Percentiles rank a stretch among this genome's conserved stretches.
Conservation (phyloP, 2,113 vertebrate species). For the Baryphthengus martii region DNA sequence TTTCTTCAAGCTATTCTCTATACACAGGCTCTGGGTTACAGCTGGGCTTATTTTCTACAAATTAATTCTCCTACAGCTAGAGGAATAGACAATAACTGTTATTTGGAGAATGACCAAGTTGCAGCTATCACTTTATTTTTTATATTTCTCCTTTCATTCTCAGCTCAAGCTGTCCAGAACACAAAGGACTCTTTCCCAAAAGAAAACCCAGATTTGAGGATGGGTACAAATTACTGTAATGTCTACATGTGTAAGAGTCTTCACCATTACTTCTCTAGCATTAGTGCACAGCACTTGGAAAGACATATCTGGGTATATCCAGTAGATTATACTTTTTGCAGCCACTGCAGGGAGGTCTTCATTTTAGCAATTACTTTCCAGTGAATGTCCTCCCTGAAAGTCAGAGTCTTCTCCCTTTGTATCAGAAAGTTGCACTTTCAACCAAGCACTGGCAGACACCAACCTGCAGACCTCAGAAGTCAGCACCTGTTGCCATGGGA, state of each 20-base stretch:
- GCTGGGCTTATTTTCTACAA: neutral
- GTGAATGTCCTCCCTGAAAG: neutral
- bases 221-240: neutral
- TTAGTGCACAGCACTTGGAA: neutral
- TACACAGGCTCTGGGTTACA: neutral
- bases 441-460: neutral
- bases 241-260: neutral
- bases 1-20: neutral
- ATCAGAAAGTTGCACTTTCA: neutral
- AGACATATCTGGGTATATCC: neutral
- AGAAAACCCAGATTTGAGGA: neutral
- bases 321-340: neutral
- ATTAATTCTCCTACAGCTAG: neutral
- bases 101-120: neutral
- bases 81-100: neutral
- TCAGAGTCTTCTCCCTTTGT: neutral
- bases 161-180: neutral
- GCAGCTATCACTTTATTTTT: neutral
- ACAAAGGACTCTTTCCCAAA: neutral
- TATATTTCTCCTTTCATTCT: neutral
- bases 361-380: neutral
- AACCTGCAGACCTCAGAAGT: neutral
- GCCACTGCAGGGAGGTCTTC: neutral
- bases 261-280: neutral
- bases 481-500: neutral